These are phyloP conservation scores for Drosophila sulfurigaster DNA, from an alignment of 1,140 invertebrate species.

Conservation along the genomic window DNA sequence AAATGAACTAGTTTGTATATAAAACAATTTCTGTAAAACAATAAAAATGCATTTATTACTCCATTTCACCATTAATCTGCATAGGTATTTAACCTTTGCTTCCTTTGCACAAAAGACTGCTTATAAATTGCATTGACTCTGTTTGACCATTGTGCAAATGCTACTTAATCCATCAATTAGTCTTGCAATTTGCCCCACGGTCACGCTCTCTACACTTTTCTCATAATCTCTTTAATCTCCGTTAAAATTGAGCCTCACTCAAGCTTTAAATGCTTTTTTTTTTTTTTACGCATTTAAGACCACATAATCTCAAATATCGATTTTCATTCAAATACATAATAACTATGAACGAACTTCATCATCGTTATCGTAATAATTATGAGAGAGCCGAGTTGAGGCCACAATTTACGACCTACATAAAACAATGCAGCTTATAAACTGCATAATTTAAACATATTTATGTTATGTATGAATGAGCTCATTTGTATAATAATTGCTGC, in stretches of 20 bases:
- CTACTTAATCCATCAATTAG: constrained; percentile 40
- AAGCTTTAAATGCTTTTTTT: constrained; percentile 8
- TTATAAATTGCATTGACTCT: background rate
- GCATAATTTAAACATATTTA: constrained; percentile 68
- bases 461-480: constrained; percentile 18
- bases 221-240: constrained; percentile 32
- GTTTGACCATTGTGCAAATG: background rate
- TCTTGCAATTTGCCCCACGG: constrained; percentile 20
- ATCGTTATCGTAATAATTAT: constrained; percentile 26
- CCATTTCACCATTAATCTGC: background rate
- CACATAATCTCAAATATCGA: constrained; percentile 37
- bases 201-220: constrained; percentile 30
- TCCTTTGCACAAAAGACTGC: background rate
- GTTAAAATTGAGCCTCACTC: constrained; percentile 2
- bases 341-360: constrained; percentile 9
- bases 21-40: no score
- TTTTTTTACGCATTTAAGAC: constrained; percentile 21
- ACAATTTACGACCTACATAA: constrained; percentile 77
- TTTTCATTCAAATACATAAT: constrained; percentile 40
- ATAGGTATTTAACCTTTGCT: background rate
- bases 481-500: background rate
- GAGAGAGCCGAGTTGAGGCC: constrained; percentile 17
- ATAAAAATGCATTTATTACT: no score
- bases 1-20: no score
- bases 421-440: constrained; percentile 77